Evolutionary conservation across 2,113 vertebrate species (phyloP), one percentile per base, ranked within the genome.

Genomic region (Trematocara zebra): DNA sequence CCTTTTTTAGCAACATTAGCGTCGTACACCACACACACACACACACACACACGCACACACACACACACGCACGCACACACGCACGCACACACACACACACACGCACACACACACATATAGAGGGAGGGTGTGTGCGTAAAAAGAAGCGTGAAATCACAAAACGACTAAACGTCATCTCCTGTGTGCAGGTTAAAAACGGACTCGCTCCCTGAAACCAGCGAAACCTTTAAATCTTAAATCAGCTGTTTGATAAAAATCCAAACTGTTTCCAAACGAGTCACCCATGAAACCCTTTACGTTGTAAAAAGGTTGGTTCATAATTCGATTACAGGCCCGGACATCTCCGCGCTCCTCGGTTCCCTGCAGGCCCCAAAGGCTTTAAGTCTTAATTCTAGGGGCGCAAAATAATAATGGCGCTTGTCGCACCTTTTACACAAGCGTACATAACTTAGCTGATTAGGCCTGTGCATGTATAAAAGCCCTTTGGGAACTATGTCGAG

Each of bases 401-500:
- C 72, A 76, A 28, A 35, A 23, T 72, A 11, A 72, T 72, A 81
- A 61, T 18, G 23, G 35, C 44, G 15, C 53, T 26, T 57, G 44
- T 84, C 54, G 15, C 59, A 84, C 23, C 82, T 72, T 82, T 85
- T 79, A 85, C 84, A 86, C 92, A 87, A 49, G 10, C 72, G 56
- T 78, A 88, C 92, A 94, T 94, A 91, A 93, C 88, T 95, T 51
- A 88, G 84, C 85, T 88, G 91, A 93, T 95, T 92, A 95, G 88
- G 76, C 85, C 87, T 89, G 47, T 54, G 37, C 87, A 72, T 82
- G 82, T 86, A 80, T 89, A 85, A 92, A 89, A 82, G 84, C 52
- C 91, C 91, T 90, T 84, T 90, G 90, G 91, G 87, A 90, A 57
- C 81, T 67, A 92, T 94, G 96, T 96, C 95, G 96, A 94, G 93